phyloP scores from a whole-genome alignment of 2,113 vertebrate genomes.

The Hylia prasina region DNA sequence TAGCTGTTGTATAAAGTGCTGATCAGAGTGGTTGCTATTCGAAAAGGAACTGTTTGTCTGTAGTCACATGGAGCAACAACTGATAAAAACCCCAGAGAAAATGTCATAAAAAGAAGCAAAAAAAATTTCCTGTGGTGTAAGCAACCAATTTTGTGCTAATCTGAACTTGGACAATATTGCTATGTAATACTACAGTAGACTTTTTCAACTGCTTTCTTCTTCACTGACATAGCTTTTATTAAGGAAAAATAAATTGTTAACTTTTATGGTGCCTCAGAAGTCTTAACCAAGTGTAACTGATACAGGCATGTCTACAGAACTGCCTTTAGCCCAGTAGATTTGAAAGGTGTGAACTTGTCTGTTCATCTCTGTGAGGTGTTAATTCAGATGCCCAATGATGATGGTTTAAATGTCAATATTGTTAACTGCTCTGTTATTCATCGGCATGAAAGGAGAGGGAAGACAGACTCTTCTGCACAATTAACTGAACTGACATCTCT shows the following conservation, averaged over 20 bases:
- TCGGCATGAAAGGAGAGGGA: neutral
- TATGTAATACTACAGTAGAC: neutral
- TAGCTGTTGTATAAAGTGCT: neutral
- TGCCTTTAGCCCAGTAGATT: constrained; percentile 17
- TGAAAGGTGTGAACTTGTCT: constrained; percentile 39
- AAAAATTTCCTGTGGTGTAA: neutral
- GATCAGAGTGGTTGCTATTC: neutral
- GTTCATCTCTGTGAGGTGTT: constrained; percentile 19
- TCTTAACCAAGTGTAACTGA: constrained; percentile 11
- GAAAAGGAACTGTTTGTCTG: neutral
- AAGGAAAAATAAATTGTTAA: constrained; percentile 19
- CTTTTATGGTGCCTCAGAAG: constrained; percentile 1
- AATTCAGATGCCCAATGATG: constrained; percentile 46
- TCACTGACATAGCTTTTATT: neutral
- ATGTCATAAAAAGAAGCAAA: neutral
- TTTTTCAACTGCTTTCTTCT: neutral
- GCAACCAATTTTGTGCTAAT: neutral
- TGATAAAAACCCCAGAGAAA: neutral
- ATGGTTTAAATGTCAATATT: constrained; percentile 61
- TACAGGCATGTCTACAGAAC: neutral
- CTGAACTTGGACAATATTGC: neutral
- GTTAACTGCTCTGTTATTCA: constrained; percentile 39
- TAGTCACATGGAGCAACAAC: neutral
- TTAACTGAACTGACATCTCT: constrained; percentile 45
- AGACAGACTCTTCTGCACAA: neutral